These are phyloP conservation scores for Listronotus oregonensis DNA, from an alignment of 1,140 invertebrate genomes.

Conservation along the genomic window DNA sequence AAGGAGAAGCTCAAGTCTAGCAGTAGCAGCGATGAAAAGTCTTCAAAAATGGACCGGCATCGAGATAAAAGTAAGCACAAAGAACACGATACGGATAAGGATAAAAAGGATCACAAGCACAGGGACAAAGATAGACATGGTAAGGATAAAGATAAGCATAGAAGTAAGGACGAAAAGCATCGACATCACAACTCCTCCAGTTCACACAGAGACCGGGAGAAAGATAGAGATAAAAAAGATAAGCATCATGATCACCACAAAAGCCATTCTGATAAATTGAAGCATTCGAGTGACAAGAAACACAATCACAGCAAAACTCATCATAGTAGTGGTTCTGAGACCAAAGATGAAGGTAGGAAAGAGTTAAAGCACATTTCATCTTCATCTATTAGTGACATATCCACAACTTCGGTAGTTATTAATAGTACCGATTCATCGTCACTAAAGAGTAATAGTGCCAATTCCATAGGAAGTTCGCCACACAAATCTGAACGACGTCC, in stretches of 20 bases:
- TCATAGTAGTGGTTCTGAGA: constrained; percentile 9
- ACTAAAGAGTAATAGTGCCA: constrained; percentile 23
- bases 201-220: constrained; percentile 28
- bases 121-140: constrained; percentile 36
- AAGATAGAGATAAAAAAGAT: constrained; percentile 42
- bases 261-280: constrained; percentile 29
- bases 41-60: constrained; percentile 18
- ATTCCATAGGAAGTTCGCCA: constrained; percentile 25
- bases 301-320: constrained; percentile 26
- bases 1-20: constrained; percentile 38
- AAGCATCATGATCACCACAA: constrained; percentile 34
- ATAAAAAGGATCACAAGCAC: constrained; percentile 31
- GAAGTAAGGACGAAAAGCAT: constrained; percentile 40
- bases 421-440: constrained; percentile 21
- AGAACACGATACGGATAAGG: constrained; percentile 21
- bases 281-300: constrained; percentile 35
- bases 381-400: constrained; percentile 17
- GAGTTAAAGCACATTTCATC: constrained; percentile 21
- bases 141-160: constrained; percentile 40
- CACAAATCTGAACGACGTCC: constrained; percentile 23
- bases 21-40: constrained; percentile 29
- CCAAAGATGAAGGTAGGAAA: constrained; percentile 19
- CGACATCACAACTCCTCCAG: constrained; percentile 22
- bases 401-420: constrained; percentile 16
- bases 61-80: constrained; percentile 30